Conservation (phyloP, 2,888 invertebrate species). For the Quadriops clusia region DNA sequence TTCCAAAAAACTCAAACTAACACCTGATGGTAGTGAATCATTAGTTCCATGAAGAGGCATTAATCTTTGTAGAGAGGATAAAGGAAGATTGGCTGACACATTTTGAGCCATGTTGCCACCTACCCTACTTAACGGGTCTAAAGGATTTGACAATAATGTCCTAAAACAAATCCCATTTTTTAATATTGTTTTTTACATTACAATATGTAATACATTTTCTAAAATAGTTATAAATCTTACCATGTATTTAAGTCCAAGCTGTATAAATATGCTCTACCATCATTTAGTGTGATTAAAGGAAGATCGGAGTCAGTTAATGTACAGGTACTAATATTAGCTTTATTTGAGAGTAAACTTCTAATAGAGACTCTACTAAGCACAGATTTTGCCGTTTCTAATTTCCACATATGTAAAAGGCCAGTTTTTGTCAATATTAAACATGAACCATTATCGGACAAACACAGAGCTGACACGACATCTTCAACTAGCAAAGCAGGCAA, state of each 20-base stretch:
- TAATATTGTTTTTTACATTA: slow-evolving; percentile 1
- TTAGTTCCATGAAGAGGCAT: slow-evolving; percentile 26
- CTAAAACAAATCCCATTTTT: slow-evolving; percentile 24
- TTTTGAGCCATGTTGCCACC: slow-evolving; percentile 36
- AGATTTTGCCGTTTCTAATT: slow-evolving; percentile 42
- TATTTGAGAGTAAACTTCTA: slow-evolving; percentile 45
- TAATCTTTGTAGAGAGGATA: slow-evolving; percentile 32
- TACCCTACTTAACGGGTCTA: slow-evolving; percentile 41
- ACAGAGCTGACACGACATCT: slow-evolving; percentile 47
- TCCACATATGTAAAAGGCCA: slow-evolving; percentile 47
- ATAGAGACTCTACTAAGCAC: slow-evolving; percentile 46
- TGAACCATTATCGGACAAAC: slow-evolving; percentile 37
- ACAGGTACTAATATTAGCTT: slow-evolving; percentile 47
- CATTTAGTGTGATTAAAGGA: slow-evolving; percentile 74
- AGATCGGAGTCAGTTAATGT: slow-evolving; percentile 51
- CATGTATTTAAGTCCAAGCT: slow-evolving; percentile 63
- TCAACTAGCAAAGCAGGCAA: slow-evolving; percentile 45
- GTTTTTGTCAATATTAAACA: slow-evolving; percentile 45
- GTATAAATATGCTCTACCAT: slow-evolving; percentile 76
- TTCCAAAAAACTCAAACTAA: slow-evolving; percentile 53
- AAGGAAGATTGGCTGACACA: slow-evolving; percentile 27
- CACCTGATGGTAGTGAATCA: slow-evolving; percentile 36
- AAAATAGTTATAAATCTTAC: slow-evolving; percentile 38
- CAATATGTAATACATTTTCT: slow-evolving; percentile 1
- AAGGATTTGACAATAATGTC: slow-evolving; percentile 43